A percentile compares a stretch with the other conserved stretches of the same genome.
Evolutionary conservation across 2,113 vertebrate species (phyloP).

Genomic region (Leptobrachium leishanense): DNA sequence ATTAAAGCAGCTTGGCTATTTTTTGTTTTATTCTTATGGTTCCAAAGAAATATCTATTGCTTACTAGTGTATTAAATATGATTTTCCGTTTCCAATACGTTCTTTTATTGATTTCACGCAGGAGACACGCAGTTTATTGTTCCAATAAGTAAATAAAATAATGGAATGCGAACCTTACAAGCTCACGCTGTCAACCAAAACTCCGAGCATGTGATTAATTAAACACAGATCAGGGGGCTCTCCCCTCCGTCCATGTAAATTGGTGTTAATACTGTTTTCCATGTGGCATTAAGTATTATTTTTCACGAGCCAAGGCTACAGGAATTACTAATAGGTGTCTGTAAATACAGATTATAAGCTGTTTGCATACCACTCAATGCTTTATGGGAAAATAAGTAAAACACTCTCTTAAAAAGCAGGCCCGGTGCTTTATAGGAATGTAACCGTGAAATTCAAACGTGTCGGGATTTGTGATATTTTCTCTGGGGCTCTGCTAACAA

Average conservation of each 20-base stretch:
- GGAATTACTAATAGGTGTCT: conserved; percentile 26
- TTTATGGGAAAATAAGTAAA: background rate
- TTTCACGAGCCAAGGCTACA: conserved; percentile 23
- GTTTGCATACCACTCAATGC: background rate
- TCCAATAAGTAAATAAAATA: background rate
- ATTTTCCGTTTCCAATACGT: no score
- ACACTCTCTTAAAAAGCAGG: background rate
- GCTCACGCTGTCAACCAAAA: conserved; percentile 19
- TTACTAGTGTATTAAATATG: no score
- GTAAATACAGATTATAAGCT: conserved; percentile 3
- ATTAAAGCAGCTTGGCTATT: no score
- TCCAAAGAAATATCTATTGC: no score
- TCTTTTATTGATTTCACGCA: no score
- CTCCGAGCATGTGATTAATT: conserved; percentile 9
- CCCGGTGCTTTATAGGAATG: conserved; percentile 1
- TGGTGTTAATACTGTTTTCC: conserved; percentile 15
- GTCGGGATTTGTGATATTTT: conserved; percentile 7
- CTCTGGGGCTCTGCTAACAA: conserved; percentile 19
- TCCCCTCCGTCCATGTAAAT: conserved; percentile 5
- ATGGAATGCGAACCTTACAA: background rate
- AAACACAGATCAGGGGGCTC: conserved; percentile 6
- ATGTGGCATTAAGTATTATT: conserved; percentile 18
- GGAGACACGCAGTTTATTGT: no score
- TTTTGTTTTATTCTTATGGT: no score
- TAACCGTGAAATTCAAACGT: conserved; percentile 4